A percentile compares a stretch with the other conserved stretches of the same genome.
Evolutionary conservation across 1,140 invertebrate species (phyloP).

Genomic region (Papilio machaon): DNA sequence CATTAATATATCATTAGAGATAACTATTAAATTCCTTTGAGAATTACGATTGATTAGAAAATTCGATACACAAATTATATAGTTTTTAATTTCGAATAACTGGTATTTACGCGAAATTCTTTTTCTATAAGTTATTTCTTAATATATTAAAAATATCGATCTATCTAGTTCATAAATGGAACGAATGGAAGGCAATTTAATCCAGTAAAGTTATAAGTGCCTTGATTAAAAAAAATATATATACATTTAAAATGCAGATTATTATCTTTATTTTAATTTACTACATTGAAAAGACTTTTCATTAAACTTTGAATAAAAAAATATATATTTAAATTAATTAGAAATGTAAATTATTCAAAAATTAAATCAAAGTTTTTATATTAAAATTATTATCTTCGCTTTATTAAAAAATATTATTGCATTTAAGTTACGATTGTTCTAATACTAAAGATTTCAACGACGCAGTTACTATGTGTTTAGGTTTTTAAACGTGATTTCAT

Average conservation of each 20-base stretch:
- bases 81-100: neutral
- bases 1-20: constrained; percentile 14
- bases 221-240: neutral
- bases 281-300: no score
- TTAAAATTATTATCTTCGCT: neutral
- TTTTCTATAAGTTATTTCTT: neutral
- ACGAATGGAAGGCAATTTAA: neutral
- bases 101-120: neutral
- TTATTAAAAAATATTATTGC: neutral
- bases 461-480: neutral
- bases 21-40: neutral
- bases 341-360: neutral
- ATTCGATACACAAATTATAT: neutral
- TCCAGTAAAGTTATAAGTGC: neutral
- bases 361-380: neutral
- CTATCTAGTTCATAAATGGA: neutral
- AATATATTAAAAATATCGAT: neutral
- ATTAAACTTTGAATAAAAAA: no score
- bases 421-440: neutral
- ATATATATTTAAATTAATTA: neutral
- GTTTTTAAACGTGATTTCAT: neutral
- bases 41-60: neutral
- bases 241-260: neutral
- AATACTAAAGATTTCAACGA: constrained; percentile 22
- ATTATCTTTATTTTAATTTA: neutral